phyloP scores from a whole-genome alignment of 1,140 invertebrate genomes.

The Rhagoletis pomonella region DNA sequence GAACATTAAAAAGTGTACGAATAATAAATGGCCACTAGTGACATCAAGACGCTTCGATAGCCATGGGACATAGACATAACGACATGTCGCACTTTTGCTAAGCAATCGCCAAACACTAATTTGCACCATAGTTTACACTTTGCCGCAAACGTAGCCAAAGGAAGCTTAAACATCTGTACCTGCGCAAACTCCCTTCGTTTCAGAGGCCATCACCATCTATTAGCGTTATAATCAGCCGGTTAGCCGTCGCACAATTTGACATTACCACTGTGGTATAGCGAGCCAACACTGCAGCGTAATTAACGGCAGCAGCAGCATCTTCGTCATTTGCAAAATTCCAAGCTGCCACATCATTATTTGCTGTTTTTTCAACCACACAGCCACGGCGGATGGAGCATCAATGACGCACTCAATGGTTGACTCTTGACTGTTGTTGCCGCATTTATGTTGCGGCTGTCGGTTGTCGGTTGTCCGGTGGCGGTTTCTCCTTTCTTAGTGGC shows the following conservation, averaged over 20 bases:
- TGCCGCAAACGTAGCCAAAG: not conserved
- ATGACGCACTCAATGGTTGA: not conserved
- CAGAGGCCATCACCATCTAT: too few relatives aligned
- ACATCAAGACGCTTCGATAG: not conserved
- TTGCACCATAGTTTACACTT: not conserved
- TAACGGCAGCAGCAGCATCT: not conserved
- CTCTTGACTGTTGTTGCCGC: not conserved
- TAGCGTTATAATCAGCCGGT: not conserved
- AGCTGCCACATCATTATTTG: constrained; percentile 22
- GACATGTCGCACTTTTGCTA: constrained; percentile 1
- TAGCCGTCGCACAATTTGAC: not conserved
- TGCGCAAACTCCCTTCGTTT: not conserved
- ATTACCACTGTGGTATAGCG: not conserved
- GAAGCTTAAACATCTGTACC: too few relatives aligned
- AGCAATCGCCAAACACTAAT: not conserved
- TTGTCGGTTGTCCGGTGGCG: not conserved
- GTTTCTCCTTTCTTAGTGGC: not conserved
- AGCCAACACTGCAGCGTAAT: not conserved
- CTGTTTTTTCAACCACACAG: not conserved
- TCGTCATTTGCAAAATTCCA: constrained; percentile 27
- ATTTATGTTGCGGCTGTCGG: constrained; percentile 20
- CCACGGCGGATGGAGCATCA: not conserved
- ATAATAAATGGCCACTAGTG: not conserved
- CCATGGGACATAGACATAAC: constrained; percentile 3
- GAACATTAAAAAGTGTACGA: not conserved